Conservation (phyloP, 2,113 vertebrate species). For the Athene cunicularia region DNA sequence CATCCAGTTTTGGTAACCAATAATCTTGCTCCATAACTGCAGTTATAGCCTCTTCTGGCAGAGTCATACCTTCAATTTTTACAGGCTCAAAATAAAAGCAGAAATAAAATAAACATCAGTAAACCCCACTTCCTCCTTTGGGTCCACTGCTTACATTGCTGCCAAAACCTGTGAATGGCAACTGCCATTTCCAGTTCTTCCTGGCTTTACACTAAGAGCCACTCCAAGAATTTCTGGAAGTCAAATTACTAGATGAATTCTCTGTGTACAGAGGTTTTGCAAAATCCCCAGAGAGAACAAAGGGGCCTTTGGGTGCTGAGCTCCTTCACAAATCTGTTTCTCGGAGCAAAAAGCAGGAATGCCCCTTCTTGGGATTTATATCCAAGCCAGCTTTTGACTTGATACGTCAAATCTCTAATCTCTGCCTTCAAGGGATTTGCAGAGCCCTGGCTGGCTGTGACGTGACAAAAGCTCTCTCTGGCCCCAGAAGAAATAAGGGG, state of each 20-base stretch:
- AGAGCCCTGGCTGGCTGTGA: not conserved
- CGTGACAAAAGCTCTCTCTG: not conserved
- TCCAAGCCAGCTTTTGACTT: conserved; percentile 20
- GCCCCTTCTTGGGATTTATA: not conserved
- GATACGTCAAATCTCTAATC: not conserved
- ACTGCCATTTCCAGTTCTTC: not conserved
- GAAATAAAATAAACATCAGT: not conserved
- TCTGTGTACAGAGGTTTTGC: not conserved
- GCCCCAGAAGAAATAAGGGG: not conserved
- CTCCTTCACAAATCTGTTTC: not conserved
- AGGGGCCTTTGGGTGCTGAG: not conserved
- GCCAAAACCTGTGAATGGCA: not conserved
- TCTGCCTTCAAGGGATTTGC: conserved; percentile 32
- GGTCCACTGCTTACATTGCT: not conserved
- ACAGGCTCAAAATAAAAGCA: not conserved
- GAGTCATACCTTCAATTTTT: fast-evolving
- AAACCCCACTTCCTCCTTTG: fast-evolving
- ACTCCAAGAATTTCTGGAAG: not conserved
- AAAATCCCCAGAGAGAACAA: not conserved
- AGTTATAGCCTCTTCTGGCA: not conserved
- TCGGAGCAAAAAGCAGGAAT: not conserved
- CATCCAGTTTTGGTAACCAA: not conserved
- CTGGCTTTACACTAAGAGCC: not conserved
- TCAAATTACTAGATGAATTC: not conserved
- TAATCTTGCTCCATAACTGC: not conserved